These are phyloP conservation scores for Eristalis intricaria DNA, from an alignment of 2,888 invertebrate species.

Conservation along the genomic window DNA sequence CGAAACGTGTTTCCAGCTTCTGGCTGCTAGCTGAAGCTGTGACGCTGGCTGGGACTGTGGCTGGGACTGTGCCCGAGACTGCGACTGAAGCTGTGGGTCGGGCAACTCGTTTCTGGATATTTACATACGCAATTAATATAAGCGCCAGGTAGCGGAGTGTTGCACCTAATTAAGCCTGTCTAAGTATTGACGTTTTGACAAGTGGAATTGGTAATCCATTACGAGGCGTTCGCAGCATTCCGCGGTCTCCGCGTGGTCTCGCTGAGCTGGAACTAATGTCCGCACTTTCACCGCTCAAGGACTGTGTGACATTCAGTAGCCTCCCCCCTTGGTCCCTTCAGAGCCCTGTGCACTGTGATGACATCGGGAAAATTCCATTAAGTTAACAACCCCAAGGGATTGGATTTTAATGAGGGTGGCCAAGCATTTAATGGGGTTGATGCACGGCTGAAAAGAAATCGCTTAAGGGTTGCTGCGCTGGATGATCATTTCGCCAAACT, in stretches of 20 bases:
- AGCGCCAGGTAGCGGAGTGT: conserved; percentile 57
- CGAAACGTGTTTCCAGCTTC: conserved; percentile 45
- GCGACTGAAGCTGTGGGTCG: conserved; percentile 36
- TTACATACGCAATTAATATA: conserved; percentile 56
- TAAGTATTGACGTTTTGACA: conserved; percentile 47
- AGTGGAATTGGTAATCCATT: conserved; percentile 23
- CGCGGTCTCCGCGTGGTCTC: background rate
- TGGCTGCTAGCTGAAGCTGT: background rate
- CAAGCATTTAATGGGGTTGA: conserved; percentile 46
- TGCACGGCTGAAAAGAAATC: conserved; percentile 19
- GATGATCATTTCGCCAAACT: conserved; percentile 30
- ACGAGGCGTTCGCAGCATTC: background rate
- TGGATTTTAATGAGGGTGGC: conserved; percentile 61
- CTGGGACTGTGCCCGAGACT: background rate
- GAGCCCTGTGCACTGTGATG: conserved; percentile 16
- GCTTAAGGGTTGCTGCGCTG: conserved; percentile 6
- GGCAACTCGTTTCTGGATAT: conserved; percentile 30
- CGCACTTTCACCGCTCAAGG: background rate
- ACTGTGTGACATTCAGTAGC: background rate
- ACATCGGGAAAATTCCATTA: conserved; percentile 46
- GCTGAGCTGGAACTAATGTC: background rate
- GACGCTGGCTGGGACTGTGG: background rate
- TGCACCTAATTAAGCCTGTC: conserved; percentile 52
- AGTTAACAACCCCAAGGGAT: conserved; percentile 44
- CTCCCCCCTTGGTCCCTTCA: background rate